phyloP scores from a whole-genome alignment of 2,888 invertebrate species.

The Mylabris sibirica region DNA sequence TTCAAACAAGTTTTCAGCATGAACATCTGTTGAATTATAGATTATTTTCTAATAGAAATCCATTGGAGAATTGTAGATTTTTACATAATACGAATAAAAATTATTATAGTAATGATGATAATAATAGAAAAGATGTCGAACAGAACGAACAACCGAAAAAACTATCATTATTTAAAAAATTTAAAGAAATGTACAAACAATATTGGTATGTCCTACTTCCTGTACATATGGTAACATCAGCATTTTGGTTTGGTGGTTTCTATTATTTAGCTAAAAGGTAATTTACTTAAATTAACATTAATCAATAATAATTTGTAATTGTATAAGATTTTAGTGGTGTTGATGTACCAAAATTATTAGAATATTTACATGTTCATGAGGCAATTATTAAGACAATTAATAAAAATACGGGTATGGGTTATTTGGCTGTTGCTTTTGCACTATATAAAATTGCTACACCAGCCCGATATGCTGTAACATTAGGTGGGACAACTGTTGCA shows the following conservation, averaged over 20 bases:
- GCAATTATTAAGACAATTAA: conserved; percentile 74
- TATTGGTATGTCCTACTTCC: conserved; percentile 97
- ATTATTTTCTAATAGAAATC: neutral
- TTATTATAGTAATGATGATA: conserved; percentile 15
- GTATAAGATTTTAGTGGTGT: conserved; percentile 77
- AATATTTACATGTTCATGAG: conserved; percentile 81
- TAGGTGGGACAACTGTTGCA: conserved; percentile 86
- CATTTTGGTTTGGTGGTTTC: conserved; percentile 87
- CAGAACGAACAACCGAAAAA: conserved; percentile 55
- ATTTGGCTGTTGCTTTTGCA: conserved; percentile 88
- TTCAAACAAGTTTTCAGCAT: neutral
- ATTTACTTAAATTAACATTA: conserved; percentile 30
- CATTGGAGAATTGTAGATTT: neutral
- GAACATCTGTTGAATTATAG: neutral
- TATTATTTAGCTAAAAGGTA: conserved; percentile 89
- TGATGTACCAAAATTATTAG: conserved; percentile 82
- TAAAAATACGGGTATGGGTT: conserved; percentile 82
- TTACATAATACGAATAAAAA: conserved; percentile 5
- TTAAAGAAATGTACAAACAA: conserved; percentile 91
- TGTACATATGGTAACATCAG: conserved; percentile 89
- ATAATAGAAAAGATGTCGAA: conserved; percentile 16
- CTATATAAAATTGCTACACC: conserved; percentile 95
- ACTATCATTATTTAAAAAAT: conserved; percentile 75
- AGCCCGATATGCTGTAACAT: conserved; percentile 87
- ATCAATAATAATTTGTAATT: neutral